phyloP scores from a whole-genome alignment of 2,113 vertebrate genomes.

The Callipepla squamata region DNA sequence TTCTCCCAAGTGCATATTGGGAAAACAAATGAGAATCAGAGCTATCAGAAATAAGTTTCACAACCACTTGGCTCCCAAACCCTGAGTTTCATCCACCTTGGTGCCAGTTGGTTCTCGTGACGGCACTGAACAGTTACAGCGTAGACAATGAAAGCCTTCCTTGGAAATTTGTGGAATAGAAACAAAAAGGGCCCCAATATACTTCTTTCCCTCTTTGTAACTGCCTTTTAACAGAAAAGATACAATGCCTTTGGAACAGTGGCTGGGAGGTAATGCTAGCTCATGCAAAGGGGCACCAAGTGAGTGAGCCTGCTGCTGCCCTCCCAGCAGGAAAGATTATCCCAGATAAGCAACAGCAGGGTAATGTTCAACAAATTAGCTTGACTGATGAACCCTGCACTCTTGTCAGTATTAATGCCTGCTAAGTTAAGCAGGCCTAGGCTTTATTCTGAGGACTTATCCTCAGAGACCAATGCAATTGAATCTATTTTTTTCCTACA shows the following conservation, averaged over 20 bases:
- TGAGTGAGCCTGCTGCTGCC: background rate
- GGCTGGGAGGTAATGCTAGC: background rate
- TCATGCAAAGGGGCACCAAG: background rate
- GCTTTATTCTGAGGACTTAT: constrained; percentile 35
- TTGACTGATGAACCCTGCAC: constrained; percentile 55
- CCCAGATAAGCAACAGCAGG: constrained; percentile 53
- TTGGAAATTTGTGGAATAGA: background rate
- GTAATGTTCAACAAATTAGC: constrained; percentile 64
- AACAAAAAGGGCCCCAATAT: background rate
- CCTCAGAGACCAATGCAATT: constrained; percentile 16
- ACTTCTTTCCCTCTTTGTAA: background rate
- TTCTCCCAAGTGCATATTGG: background rate
- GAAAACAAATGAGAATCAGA: background rate
- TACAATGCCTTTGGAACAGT: background rate
- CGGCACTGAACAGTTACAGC: background rate
- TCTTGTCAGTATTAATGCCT: constrained; percentile 46
- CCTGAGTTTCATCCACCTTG: background rate
- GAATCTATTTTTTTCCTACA: constrained; percentile 32
- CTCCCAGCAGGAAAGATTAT: constrained; percentile 48
- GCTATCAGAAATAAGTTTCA: background rate
- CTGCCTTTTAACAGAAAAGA: background rate
- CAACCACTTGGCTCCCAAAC: background rate
- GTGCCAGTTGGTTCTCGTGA: background rate
- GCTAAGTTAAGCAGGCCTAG: constrained; percentile 51
- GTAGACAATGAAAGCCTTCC: background rate